Base-by-base conservation (phyloP, 1,140 invertebrate genomes). In the Lethocerus indicus region DNA sequence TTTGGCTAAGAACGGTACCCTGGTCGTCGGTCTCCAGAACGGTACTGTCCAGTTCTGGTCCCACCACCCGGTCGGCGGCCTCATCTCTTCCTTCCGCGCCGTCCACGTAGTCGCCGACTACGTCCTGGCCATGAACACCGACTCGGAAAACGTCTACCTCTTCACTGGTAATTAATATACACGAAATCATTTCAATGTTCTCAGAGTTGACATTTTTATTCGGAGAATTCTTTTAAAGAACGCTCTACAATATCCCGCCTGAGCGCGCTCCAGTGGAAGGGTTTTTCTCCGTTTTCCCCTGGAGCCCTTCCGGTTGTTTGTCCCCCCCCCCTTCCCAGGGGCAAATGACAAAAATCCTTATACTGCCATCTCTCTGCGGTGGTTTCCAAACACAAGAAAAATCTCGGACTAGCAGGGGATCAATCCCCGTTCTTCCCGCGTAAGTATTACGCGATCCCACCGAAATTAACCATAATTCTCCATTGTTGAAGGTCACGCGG, bases 1-100 rank as follows among this genome's bases (percentile, higher is more conserved):
- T 57, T 56, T 56, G 46, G 63, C 68, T 60, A 55, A 69, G 42
- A 63, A 69, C 37, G 76, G 76, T n/a, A 78, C 74, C 16, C 58
- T 83, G 3, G 58, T 82, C 39, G 64, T 81, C 1, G 67, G 76
- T 0, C 57, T 83, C 36, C 76, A 80, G 58, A 79, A 77, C 39
- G 80, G 80, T 0, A 59, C 67, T 12, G 65, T 82, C 39, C 79
- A 83, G 65, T 67, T 75, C 1, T 84, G 80, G 76, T 80, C 77
- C 9, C 78, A 81, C 60, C 76, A 82, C 58, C 65, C 73, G n/a
- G 66, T 63, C 3, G 76, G 75, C n/a, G 74, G 74, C 14, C 76
- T 72, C 60, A 62, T 81, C 39, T 65, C 66, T 20, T 63, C 72
- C 1, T 83, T 82, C 57, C 68, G 68, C 40, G 75, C 70, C 7